These are phyloP conservation scores for Pachymerium ferrugineum DNA, from an alignment of 2,888 invertebrate genomes.

Conservation along the genomic window DNA sequence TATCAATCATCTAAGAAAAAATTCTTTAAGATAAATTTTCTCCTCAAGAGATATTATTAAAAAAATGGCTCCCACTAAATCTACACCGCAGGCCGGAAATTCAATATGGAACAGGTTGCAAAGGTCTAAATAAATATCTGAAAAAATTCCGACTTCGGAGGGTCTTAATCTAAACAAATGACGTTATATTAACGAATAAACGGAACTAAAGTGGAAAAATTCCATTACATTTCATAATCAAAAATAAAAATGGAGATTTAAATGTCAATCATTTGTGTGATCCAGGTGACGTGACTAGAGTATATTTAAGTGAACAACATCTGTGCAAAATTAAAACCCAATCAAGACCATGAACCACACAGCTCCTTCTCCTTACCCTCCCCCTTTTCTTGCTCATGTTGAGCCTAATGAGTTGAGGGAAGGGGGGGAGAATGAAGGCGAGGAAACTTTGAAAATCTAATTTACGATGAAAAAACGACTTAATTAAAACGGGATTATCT, in stretches of 20 bases:
- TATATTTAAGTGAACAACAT: conserved; percentile 3
- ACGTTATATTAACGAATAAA: no score
- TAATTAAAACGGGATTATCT: conserved; percentile 27
- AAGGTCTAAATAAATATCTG: no score
- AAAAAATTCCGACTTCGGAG: no score
- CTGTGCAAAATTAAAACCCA: conserved; percentile 24
- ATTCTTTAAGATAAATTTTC: background rate
- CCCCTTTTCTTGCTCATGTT: conserved; percentile 4
- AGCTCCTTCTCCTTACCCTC: conserved; percentile 1
- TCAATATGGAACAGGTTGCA: background rate
- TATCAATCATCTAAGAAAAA: conserved; percentile 7
- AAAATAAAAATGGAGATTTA: no score
- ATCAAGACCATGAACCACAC: conserved; percentile 15
- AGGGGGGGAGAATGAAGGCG: conserved; percentile 3
- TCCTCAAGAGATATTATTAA: background rate
- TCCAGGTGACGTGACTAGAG: background rate
- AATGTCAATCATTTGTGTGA: background rate
- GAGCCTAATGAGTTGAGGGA: conserved; percentile 23
- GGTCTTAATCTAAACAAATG: no score
- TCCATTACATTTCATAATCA: no score
- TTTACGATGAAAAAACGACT: conserved; percentile 23
- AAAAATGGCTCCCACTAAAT: conserved; percentile 4
- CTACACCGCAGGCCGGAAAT: conserved; percentile 1
- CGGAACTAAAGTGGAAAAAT: no score
- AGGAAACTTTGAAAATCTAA: conserved; percentile 23